Evolutionary conservation across 1,140 invertebrate species (phyloP).

Genomic region (Fopius arisanus): DNA sequence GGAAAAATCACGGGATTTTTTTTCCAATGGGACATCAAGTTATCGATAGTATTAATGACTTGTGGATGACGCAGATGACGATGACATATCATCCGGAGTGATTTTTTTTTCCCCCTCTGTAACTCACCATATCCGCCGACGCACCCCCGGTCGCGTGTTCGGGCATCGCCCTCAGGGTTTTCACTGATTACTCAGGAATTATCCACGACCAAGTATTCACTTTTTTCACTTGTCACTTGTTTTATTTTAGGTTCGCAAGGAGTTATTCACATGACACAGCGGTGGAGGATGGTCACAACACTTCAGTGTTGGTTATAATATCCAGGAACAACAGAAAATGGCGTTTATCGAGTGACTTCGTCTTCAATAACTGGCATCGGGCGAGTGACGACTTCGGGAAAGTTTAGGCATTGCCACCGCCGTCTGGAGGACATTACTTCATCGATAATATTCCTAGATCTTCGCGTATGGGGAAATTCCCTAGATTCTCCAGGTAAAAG

Average conservation of each 20-base stretch:
- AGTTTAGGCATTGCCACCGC: background rate
- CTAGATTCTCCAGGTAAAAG: no score
- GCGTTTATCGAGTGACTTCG: constrained; percentile 27
- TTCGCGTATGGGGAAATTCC: no score
- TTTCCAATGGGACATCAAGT: background rate
- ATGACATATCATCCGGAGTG: constrained; percentile 4
- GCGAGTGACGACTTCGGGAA: background rate
- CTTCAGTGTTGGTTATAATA: constrained; percentile 18
- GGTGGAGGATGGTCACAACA: background rate
- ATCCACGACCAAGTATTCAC: background rate
- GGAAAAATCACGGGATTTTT: background rate
- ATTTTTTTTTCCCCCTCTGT: background rate
- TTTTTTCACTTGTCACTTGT: background rate
- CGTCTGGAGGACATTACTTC: background rate
- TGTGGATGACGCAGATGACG: background rate
- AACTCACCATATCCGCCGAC: constrained; percentile 31
- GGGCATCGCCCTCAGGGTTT: constrained; percentile 30
- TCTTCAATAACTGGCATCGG: constrained; percentile 10
- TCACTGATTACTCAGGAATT: background rate
- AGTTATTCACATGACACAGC: background rate
- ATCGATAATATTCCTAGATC: background rate
- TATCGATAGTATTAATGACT: background rate
- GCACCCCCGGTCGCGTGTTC: constrained; percentile 34
- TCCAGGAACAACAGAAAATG: constrained; percentile 36
- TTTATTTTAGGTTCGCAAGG: background rate